These are phyloP conservation scores for Elysia crispata DNA, from an alignment of 2,888 invertebrate genomes.

Conservation along the genomic window DNA sequence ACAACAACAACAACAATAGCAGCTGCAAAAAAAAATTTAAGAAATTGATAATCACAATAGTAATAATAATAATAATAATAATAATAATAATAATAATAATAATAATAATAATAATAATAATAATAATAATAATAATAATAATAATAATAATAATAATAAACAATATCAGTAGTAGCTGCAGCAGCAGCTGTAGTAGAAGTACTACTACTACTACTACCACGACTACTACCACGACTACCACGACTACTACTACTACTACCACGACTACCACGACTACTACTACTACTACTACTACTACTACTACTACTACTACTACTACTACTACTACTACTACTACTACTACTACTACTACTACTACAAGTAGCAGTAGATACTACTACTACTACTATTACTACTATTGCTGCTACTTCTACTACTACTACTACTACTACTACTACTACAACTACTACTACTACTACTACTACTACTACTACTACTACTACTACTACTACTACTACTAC, in stretches of 20 bases:
- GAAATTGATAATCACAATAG: too few species aligned
- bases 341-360: conserved; percentile 16
- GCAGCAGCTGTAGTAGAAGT: too few species aligned
- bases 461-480: conserved; percentile 4
- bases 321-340: conserved; percentile 5
- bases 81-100: neutral
- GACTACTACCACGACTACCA: neutral
- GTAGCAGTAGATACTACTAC: neutral
- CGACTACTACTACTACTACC: neutral
- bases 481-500: conserved; percentile 9
- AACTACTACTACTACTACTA: conserved; percentile 9
- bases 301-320: neutral
- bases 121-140: too few species aligned
- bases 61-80: neutral
- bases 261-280: conserved; percentile 1
- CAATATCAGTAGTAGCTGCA: too few species aligned
- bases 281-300: conserved; percentile 9
- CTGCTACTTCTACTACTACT: conserved; percentile 1
- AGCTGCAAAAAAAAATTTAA: too few species aligned
- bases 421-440: conserved; percentile 9
- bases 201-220: conserved; percentile 4
- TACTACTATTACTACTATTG: neutral
- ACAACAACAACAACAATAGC: too few species aligned
- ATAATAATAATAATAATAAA: too few species aligned
- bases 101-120: too few species aligned